These are phyloP conservation scores for Xyrichtys novacula DNA, from an alignment of 2,797 vertebrate genomes.

Conservation along the genomic window DNA sequence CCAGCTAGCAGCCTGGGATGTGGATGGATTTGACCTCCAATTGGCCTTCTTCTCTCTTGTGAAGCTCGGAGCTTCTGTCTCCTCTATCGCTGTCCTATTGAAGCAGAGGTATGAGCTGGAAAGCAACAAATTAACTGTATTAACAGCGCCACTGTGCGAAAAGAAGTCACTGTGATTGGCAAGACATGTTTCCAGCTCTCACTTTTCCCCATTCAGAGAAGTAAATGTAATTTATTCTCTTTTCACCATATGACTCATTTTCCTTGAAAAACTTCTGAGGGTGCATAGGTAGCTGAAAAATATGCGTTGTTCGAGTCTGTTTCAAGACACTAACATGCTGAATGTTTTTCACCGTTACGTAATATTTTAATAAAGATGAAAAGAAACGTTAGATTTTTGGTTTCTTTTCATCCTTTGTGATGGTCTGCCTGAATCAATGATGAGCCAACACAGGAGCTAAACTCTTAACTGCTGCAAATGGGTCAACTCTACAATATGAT, in stretches of 20 bases:
- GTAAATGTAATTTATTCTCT: neutral
- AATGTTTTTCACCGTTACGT: no score
- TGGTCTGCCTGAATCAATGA: no score
- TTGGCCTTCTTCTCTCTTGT: slow-evolving; percentile 44
- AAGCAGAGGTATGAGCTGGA: slow-evolving; percentile 22
- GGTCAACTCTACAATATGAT: no score
- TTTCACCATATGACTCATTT: neutral
- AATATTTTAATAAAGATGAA: no score
- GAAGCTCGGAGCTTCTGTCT: slow-evolving; percentile 38
- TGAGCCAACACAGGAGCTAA: no score
- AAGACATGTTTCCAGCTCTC: neutral
- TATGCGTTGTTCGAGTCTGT: no score
- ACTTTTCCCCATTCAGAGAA: neutral
- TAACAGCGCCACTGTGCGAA: slow-evolving; percentile 20
- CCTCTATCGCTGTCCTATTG: slow-evolving; percentile 26
- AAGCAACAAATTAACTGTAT: slow-evolving; percentile 43
- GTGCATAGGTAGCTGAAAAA: neutral
- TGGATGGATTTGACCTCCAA: slow-evolving; percentile 55
- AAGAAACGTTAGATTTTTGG: no score
- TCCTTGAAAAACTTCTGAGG: neutral
- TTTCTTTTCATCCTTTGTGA: no score
- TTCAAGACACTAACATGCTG: no score
- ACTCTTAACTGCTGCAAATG: no score
- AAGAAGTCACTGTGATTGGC: slow-evolving; percentile 18
- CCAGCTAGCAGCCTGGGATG: slow-evolving; percentile 42